Evolutionary conservation across 2,797 vertebrate genomes (phyloP).

Genomic region (Eulemur coronatus): DNA sequence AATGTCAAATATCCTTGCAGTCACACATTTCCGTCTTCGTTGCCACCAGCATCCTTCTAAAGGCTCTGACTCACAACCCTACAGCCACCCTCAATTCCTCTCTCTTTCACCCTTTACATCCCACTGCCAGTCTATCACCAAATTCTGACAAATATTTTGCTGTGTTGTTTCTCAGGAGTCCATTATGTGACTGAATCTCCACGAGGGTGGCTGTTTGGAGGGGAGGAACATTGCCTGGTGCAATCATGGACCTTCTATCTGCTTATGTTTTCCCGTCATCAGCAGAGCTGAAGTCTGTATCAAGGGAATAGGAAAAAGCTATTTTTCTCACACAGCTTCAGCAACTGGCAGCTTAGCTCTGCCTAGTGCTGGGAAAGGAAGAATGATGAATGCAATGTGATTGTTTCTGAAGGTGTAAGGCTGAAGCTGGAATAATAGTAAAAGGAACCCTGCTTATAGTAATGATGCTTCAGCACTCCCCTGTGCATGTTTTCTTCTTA

Average conservation of each 20-base stretch:
- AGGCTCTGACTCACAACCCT: slow-evolving; percentile 11
- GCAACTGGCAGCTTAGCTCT: background rate
- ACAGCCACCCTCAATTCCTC: background rate
- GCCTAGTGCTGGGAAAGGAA: background rate
- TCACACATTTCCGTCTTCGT: slow-evolving; percentile 40
- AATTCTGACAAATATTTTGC: background rate
- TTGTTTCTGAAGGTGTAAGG: background rate
- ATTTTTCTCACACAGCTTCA: background rate
- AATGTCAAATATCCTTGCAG: slow-evolving; percentile 53
- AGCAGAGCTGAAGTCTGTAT: background rate
- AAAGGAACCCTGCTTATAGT: background rate
- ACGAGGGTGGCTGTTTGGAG: background rate
- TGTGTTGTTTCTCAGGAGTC: background rate
- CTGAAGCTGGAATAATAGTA: background rate
- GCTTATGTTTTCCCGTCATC: background rate
- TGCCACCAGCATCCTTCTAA: background rate
- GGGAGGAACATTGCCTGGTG: background rate
- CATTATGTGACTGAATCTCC: background rate
- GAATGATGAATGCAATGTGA: background rate
- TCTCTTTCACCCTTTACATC: background rate
- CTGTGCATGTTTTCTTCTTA: background rate
- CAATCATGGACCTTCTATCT: background rate
- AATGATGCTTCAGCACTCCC: background rate
- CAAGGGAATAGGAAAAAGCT: background rate
- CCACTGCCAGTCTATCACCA: background rate